Base-by-base conservation (phyloP, 1,140 invertebrate genomes). In the Pogonus chalceus region DNA sequence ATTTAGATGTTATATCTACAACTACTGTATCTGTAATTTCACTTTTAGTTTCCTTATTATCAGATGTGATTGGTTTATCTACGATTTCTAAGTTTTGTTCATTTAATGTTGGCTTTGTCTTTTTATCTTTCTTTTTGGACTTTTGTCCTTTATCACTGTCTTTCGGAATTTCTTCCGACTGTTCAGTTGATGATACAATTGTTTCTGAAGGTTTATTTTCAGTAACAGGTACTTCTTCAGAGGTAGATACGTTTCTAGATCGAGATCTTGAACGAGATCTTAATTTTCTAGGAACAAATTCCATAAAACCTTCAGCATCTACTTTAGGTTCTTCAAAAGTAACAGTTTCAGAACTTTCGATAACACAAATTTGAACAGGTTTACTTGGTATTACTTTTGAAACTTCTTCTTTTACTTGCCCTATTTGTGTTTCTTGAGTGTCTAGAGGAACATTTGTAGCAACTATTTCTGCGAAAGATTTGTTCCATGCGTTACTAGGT, bases 321-420 rank as follows among this genome's bases (percentile, higher is more conserved):
- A 18, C 18, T 12, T 7, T 4, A 10, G 37, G 37, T 43, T 43
- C 18, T 18, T 43, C 37, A 43, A 10, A 16, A 12, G 18, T 16
- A 9, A 43, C 37, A 43, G 9, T 9, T 4, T 43, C 37, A 18
- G 3, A 4, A 10, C 7, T 43, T 12, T 43, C 37, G 18, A 43
- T 43, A 18, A 43, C 37, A 43, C 37, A 18, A 10, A 43, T 43
- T 18, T 43, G 37, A 12, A 43, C 37, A 43, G 37, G 37, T 43
- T 9, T 9, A 9, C 18, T 43, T 12, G 18, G 7, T 12, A 12
- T 16, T 4, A 16, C 18, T 12, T 43, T 18, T 12, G 18, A 7
- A 12, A 12, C 37, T 4, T 7, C 18, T 12, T 43, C 18, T 43
- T 12, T 18, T 4, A 18, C 18, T 43, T 43, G 7, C 4, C 7